Evolutionary conservation across 2,113 vertebrate genomes (phyloP), one percentile per base, ranked within the genome.

Genomic region (Laterallus jamaicensis): DNA sequence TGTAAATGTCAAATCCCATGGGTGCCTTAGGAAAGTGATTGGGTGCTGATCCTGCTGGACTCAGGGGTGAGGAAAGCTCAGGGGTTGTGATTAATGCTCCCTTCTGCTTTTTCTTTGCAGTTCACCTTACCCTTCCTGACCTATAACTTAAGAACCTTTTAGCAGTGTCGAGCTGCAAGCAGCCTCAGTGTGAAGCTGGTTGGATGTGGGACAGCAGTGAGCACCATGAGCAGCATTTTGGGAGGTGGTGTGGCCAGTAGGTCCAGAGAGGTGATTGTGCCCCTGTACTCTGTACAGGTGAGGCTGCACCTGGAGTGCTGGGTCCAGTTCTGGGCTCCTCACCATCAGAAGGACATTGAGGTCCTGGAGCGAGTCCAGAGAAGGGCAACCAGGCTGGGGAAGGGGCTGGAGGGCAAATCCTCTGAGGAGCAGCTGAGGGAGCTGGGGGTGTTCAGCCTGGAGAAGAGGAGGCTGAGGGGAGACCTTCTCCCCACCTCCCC

Each of bases 1-100:
- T 96, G 85, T 44, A 86, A 90, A 94, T 85, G 93, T 85, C 89
- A 69, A 69, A 92, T 92, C 87, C 87, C 92, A 90, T 81, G 60
- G 26, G 63, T 94, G 54, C 90, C 39, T 52, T 26, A 92, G 82
- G 93, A 82, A 32, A 60, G 77, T 37, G 44, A 58, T 76, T 76
- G 88, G 78, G 75, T 92, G 93, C 81, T 74, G 28, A 31, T 58
- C 56, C 26, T 4, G 37, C 79, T 26, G 86, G 73, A 35, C 47
- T 50, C 40, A 40, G 40, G 40, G 40, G 40, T 4, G 40, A 40
- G 40, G 40, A 5, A 49, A 74, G 91, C 56, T 75, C 80, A 14
- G 93, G 89, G 80, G 20, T 86, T 73, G 88, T 52, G 1, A 19
- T 25, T 58, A 44, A 78, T 13, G 14, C 73, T 44, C 54, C 3